Base-by-base conservation (phyloP, 2,888 invertebrate genomes). In the Erebia aethiops region DNA sequence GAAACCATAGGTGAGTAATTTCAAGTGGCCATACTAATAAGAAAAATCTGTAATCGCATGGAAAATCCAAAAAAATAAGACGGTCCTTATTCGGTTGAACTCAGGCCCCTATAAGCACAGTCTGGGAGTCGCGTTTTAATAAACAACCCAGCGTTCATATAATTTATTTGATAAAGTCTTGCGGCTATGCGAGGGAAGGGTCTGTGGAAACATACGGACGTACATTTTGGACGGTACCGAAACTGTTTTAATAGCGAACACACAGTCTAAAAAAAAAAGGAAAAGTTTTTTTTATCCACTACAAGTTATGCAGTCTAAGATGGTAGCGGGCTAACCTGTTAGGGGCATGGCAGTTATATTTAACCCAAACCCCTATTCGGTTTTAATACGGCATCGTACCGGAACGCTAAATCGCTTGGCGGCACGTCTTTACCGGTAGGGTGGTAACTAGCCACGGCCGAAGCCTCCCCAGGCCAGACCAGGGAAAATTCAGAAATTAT, bases 151-250 rank as follows among this genome's bases (percentile, higher is more conserved):
- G 56, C 73, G 67, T 75, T 77, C 75, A 70, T 77, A 78, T n/a
- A n/a, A n/a, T 81, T 82, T 81, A 79, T 81, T 81, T 80, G 79
- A 80, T 79, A 78, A 81, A 81, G 78, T 78, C 79, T 79, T 74
- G 78, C 73, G 77, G 77, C 77, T 81, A 81, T 81, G 58, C 51
- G 60, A 60, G 67, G 71, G 75, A 72, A 75, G 71, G 76, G 63
- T 62, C 65, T 14, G 35, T 21, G 74, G n/a, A 71, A 74, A 75
- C 67, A 76, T 49, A 80, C 75, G 75, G 74, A n/a, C 1, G 1
- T 3, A 13, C 64, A 67, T 75, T 74, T 51, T 58, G 56, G 41
- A 58, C 35, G 4, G 18, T 5, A 49, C 2, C 46, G 61, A 11
- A 21, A 43, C 52, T 64, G 1, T 51, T 35, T 18, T 21, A 3